Percentiles rank a stretch among this genome's conserved stretches.
Conservation (phyloP, 2,797 vertebrate species). For the Arctocebus calabarensis region DNA sequence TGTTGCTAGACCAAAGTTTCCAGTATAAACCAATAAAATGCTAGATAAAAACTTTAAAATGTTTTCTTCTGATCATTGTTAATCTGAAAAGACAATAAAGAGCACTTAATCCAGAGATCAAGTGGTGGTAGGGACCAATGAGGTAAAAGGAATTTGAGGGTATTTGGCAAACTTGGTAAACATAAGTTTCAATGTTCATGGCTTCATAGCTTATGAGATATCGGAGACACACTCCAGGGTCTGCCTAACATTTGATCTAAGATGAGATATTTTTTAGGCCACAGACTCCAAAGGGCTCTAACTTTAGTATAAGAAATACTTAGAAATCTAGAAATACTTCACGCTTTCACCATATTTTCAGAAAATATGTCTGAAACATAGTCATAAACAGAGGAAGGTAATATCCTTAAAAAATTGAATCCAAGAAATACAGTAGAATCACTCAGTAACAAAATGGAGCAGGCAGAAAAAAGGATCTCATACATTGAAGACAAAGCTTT, state of each 20-base stretch:
- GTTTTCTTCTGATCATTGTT: neutral
- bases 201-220: neutral
- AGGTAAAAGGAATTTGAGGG: neutral
- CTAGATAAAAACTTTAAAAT: neutral
- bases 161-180: neutral
- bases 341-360: neutral
- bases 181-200: neutral
- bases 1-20: neutral
- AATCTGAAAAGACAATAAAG: neutral
- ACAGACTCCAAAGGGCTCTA: neutral
- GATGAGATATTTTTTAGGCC: neutral
- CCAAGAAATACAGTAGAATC: too few species aligned
- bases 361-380: slow-evolving; percentile 4
- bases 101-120: neutral
- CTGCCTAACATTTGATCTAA: neutral
- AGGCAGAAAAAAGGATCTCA: too few species aligned
- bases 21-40: neutral
- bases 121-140: neutral
- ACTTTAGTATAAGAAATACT: neutral
- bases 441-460: too few species aligned
- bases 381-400: neutral
- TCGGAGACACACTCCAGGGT: neutral
- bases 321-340: neutral
- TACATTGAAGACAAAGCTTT: too few species aligned
- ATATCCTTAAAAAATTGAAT: neutral